Evolutionary conservation across 1,140 invertebrate genomes (phyloP), one percentile per base, ranked within the genome.

Genomic region (Glomeris maerens): DNA sequence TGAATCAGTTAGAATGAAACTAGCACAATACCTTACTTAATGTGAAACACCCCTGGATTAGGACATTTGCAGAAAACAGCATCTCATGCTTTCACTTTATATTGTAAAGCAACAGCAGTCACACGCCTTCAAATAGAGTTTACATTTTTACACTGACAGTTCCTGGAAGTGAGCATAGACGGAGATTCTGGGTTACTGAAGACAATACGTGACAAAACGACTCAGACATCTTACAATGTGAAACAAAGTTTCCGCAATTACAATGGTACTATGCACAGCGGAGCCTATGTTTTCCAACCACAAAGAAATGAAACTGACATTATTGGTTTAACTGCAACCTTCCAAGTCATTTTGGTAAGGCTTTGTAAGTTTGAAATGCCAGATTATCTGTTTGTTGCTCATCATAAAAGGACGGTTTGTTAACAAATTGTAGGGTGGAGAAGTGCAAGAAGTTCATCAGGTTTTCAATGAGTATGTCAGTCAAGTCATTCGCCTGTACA

Each of bases 221-320:
- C 48, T 10, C 57, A 59, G 0, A 45, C 62, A 0, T 55, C 52
- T 1, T 42, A 63, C 20, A 52, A 59, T 2, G 45, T 88, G 0
- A 64, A 64, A 0, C 87, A 93, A 62, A 75, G 78, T 17, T 82
- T 88, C 59, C 71, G 76, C 31, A 87, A 78, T 61, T 95, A 94
- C 62, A 83, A n/a, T 47, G 14, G 31, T 25, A 4, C 22, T 42
- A 4, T 5, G 20, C 10, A 5, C 40, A 21, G 17, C 0, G 88
- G 88, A 0, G 86, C 88, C 0, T 93, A 93, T 57, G 83, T 89
- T 49, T 92, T 93, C 65, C 72, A 87, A 42, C 87, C 88, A 21
- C 20, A 42, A 10, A 25, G 20, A 3, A 68, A 74, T 45, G 60
- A 52, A 23, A 59, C 53, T 46, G 55, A 49, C 28, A 42, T 44